Conservation (phyloP, 2,888 invertebrate species). For the Psococerastis gibbosa region DNA sequence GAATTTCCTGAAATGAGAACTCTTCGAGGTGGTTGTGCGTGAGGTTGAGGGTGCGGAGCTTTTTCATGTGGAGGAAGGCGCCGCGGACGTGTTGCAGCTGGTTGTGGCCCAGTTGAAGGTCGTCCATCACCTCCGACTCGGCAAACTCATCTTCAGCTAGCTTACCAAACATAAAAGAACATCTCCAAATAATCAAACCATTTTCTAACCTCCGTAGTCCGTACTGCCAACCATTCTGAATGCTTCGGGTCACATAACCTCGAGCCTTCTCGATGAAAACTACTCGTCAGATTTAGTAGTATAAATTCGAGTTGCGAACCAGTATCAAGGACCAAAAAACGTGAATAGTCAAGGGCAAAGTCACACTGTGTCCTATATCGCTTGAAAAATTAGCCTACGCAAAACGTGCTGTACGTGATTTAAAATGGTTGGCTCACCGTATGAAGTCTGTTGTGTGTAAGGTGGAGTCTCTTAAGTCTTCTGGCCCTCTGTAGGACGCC, state of each 20-base stretch:
- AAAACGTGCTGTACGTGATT: too few species aligned
- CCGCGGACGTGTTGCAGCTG: slow-evolving; percentile 49
- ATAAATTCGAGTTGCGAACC: neutral
- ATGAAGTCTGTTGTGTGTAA: slow-evolving; percentile 55
- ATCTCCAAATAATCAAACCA: neutral
- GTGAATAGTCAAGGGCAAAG: too few species aligned
- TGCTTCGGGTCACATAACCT: too few species aligned
- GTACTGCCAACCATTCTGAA: too few species aligned
- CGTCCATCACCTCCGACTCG: slow-evolving; percentile 46
- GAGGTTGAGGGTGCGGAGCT: slow-evolving; percentile 48
- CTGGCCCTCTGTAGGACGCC: slow-evolving; percentile 50
- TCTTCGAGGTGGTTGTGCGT: slow-evolving; percentile 55
- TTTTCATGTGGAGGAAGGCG: slow-evolving; percentile 46
- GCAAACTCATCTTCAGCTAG: slow-evolving; percentile 55
- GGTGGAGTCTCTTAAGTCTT: slow-evolving; percentile 41
- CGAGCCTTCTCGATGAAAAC: too few species aligned
- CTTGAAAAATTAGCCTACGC: too few species aligned
- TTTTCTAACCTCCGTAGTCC: too few species aligned
- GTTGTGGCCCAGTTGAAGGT: slow-evolving; percentile 53
- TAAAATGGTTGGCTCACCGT: too few species aligned
- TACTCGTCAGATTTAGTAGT: neutral
- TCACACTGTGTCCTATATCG: too few species aligned
- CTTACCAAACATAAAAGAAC: slow-evolving; percentile 24
- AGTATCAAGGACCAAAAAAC: neutral
- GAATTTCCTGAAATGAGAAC: slow-evolving; percentile 62